phyloP scores from a whole-genome alignment of 2,888 invertebrate species.

The Orthosia gracilis region DNA sequence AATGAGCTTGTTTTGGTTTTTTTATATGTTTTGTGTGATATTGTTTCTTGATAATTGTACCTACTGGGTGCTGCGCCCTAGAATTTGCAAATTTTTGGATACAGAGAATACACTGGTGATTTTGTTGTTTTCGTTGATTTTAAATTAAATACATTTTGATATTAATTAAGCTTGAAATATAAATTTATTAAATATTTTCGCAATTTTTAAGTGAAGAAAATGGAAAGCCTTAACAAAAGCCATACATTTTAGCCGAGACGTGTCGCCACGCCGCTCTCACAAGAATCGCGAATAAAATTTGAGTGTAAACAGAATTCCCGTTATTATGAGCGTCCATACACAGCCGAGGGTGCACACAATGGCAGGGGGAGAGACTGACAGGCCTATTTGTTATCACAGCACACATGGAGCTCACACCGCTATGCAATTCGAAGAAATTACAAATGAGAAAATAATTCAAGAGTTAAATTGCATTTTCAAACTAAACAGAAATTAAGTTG shows the following conservation, averaged over 20 bases:
- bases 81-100: too few species aligned
- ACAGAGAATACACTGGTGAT: background rate
- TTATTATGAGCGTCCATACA: conserved; percentile 38
- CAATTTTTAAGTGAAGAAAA: conserved; percentile 1
- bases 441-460: conserved; percentile 2
- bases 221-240: conserved; percentile 17
- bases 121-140: conserved; percentile 9
- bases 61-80: background rate
- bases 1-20: background rate
- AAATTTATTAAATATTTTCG: too few species aligned
- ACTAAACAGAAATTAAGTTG: background rate
- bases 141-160: background rate
- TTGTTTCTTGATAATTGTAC: background rate
- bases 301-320: conserved; percentile 53
- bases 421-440: conserved; percentile 52
- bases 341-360: conserved; percentile 45
- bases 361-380: conserved; percentile 40
- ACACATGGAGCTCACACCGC: conserved; percentile 37
- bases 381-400: conserved; percentile 49
- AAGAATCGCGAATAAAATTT: conserved; percentile 42
- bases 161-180: background rate
- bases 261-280: conserved; percentile 1
- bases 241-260: conserved; percentile 17
- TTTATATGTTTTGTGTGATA: background rate
- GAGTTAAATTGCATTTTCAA: background rate